Percentiles rank a stretch among this genome's conserved stretches.
Conservation (phyloP, 2,888 invertebrate genomes). For the Heliconius charithonia region DNA sequence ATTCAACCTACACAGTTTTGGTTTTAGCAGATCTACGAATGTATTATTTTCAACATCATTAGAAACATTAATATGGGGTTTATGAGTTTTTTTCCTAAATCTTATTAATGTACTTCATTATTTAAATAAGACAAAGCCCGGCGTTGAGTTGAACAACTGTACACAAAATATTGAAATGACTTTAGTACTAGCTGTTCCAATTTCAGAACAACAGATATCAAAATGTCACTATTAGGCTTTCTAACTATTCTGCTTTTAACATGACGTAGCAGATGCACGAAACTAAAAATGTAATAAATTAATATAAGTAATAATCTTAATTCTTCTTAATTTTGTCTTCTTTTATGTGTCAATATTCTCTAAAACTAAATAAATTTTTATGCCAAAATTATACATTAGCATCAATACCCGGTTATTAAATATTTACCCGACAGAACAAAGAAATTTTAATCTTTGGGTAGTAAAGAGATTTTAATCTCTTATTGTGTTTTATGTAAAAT, state of each 20-base stretch:
- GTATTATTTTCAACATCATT: not conserved
- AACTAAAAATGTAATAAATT: not conserved
- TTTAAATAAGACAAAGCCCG: no score
- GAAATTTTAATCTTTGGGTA: constrained; percentile 34
- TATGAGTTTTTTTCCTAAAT: not conserved
- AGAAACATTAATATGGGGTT: not conserved
- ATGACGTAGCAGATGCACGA: not conserved
- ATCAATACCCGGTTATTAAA: constrained; percentile 21
- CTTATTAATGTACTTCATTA: not conserved
- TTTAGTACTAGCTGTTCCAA: no score
- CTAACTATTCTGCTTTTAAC: not conserved
- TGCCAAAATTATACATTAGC: constrained; percentile 4
- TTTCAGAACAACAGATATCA: no score
- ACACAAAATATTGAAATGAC: no score
- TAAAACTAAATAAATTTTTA: not conserved
- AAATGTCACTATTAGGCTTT: not conserved
- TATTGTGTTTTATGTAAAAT: constrained; percentile 41
- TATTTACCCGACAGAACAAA: constrained; percentile 33
- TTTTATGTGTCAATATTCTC: constrained; percentile 42
- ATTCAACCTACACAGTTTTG: not conserved
- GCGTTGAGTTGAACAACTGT: no score
- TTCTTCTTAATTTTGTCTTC: constrained; percentile 32
- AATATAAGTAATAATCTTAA: not conserved
- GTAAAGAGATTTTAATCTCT: constrained; percentile 39
- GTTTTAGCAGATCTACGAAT: not conserved